phyloP scores from a whole-genome alignment of 30 jellyfish, hydroid and myxozoan species.

The Turritopsis rubra region DNA sequence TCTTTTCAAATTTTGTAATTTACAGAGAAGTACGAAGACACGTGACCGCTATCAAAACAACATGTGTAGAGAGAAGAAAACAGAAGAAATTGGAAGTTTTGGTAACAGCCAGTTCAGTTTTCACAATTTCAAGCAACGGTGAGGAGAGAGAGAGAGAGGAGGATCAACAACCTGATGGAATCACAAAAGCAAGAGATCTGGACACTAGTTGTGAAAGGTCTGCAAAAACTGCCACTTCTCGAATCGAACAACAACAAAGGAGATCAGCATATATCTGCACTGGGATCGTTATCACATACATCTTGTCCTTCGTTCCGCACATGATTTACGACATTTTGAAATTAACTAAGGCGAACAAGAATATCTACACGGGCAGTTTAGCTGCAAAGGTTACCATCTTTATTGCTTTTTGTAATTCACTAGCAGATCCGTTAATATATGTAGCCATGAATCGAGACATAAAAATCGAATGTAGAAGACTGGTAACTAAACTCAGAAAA shows the following conservation, averaged over 20 bases:
- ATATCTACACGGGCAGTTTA: not conserved
- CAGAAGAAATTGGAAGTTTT: not conserved
- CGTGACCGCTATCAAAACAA: not conserved
- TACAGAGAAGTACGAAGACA: slow-evolving; percentile 3
- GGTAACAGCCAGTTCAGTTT: not conserved
- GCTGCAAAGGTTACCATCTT: slow-evolving; percentile 11
- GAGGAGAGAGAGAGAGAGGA: not conserved
- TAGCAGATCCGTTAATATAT: slow-evolving; percentile 3
- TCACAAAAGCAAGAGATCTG: not conserved
- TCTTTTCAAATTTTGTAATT: not conserved
- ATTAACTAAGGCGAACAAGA: not conserved
- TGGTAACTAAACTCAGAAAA: not conserved
- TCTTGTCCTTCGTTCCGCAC: not conserved
- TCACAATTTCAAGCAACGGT: not conserved
- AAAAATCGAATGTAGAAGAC: not conserved
- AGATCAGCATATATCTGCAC: slow-evolving; percentile 8
- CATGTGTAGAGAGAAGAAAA: not conserved
- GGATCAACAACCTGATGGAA: not conserved
- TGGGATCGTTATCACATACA: not conserved
- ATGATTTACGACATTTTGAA: not conserved
- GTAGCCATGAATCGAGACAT: not conserved
- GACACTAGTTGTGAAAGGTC: too few species aligned
- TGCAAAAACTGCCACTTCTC: not conserved
- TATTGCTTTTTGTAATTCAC: slow-evolving; percentile 9
- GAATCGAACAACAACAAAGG: not conserved